A percentile compares a stretch with the other conserved stretches of the same genome.
These are phyloP conservation scores for Yponomeuta sedellus DNA, from an alignment of 2,888 invertebrate genomes.

Conservation along the genomic window DNA sequence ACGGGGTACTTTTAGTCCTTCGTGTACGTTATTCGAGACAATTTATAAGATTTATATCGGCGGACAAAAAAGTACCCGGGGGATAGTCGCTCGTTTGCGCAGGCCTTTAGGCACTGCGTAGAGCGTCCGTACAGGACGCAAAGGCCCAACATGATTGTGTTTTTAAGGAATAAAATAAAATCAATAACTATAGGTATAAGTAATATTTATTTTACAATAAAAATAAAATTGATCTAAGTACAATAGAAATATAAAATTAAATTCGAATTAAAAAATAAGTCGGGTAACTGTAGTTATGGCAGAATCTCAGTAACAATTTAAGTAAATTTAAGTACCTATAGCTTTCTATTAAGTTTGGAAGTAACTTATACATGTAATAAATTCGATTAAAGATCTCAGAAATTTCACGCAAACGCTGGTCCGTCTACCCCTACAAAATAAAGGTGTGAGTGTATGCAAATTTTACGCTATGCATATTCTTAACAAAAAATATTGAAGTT, in stretches of 20 bases:
- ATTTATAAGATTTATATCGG: too few relatives aligned
- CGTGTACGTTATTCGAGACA: too few relatives aligned
- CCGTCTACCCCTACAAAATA: not conserved
- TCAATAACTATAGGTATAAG: too few relatives aligned
- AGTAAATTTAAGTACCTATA: not conserved
- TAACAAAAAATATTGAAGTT: too few relatives aligned
- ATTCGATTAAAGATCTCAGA: not conserved
- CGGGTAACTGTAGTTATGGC: not conserved
- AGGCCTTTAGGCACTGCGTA: too few relatives aligned
- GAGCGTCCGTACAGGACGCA: too few relatives aligned
- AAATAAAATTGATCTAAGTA: not conserved
- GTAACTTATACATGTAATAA: not conserved
- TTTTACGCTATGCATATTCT: not conserved
- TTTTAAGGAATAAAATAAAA: too few relatives aligned
- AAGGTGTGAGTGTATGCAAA: not conserved
- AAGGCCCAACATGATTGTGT: too few relatives aligned
- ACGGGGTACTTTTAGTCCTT: too few relatives aligned
- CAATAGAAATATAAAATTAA: not conserved
- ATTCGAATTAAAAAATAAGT: not conserved
- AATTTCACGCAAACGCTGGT: not conserved
- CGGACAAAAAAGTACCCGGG: too few relatives aligned
- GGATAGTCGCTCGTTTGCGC: too few relatives aligned
- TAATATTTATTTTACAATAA: not conserved
- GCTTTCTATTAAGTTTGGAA: not conserved
- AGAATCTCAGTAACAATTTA: not conserved